Conservation (phyloP, 2,113 vertebrate species). For the Mesembrinibis cayennensis region DNA sequence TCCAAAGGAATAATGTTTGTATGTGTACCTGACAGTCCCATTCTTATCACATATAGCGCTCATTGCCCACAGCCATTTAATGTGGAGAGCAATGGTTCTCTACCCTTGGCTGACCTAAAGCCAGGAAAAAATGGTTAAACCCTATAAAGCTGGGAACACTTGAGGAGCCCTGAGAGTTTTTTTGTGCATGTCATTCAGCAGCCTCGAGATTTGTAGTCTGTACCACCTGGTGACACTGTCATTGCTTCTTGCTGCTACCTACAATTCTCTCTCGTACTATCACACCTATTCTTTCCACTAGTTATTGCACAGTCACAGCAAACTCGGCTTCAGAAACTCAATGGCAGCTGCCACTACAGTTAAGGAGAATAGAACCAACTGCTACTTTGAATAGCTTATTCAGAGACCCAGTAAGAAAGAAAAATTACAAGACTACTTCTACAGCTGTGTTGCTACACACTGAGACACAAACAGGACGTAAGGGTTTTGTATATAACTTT, state of each 20-base stretch:
- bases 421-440: not conserved
- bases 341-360: not conserved
- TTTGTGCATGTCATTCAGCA: not conserved
- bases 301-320: not conserved
- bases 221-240: not conserved
- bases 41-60: not conserved
- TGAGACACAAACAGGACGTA: not conserved
- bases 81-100: not conserved
- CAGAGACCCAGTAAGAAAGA: not conserved
- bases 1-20: not conserved
- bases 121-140: not conserved
- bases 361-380: not conserved
- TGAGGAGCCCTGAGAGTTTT: rapidly evolving
- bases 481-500: not conserved
- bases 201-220: not conserved
- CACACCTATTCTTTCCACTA: rapidly evolving
- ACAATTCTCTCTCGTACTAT: not conserved
- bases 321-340: not conserved
- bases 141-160: not conserved
- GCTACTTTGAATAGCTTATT: not conserved
- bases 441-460: not conserved
- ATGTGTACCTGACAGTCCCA: not conserved
- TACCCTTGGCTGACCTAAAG: not conserved
- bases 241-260: not conserved
- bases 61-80: not conserved